Base-by-base conservation (phyloP, 2,888 invertebrate genomes). In the Xylocampa areola region DNA sequence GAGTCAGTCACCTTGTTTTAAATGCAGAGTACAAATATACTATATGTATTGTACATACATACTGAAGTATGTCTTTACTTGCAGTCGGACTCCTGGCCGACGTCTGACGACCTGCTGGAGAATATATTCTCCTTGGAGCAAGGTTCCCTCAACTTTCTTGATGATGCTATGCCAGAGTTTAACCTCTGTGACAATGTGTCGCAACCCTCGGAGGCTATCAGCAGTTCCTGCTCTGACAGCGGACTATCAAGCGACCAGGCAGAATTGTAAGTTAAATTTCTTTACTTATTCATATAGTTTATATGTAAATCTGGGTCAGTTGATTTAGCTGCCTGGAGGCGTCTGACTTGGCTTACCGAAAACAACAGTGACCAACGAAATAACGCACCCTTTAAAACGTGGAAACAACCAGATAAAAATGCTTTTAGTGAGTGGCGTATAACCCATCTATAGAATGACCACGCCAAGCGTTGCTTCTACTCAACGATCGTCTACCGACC, bases 61-160 rank as follows among this genome's bases (percentile, higher is more conserved):
- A n/a, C n/a, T 66, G 0, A 64, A 19, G 5, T 36, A n/a, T 1
- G 2, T 2, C 0, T 29, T 63, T 63, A 8, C 33, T 89, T 91
- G 1, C 82, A 93, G 93, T 83, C 89, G 68, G 93, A 93, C 80
- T 74, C 89, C 58, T 93, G 93, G 93, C 86, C 90, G 91, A 90
- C 94, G 54, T 91, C 92, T 37, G 91, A 95, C 63, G 95, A 95
- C 77, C 95, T 96, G 67, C 94, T 97, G 77, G 95, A 97, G 80
- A 96, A 96, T 77, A 95, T 97, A 51, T 95, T 96, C 81, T 96
- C 96, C 29, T 80, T 96, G 87, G 95, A 95, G 68, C 94, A 95
- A 68, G 94, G 95, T 43, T 94, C 95, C 8, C 91, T 96, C 73
- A 94, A 94, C 81, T 95, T 95, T 76, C 86, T 96, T 49, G 95